Evolutionary conservation across 2,797 vertebrate genomes (phyloP).

Genomic region (Megaceryle alcyon): DNA sequence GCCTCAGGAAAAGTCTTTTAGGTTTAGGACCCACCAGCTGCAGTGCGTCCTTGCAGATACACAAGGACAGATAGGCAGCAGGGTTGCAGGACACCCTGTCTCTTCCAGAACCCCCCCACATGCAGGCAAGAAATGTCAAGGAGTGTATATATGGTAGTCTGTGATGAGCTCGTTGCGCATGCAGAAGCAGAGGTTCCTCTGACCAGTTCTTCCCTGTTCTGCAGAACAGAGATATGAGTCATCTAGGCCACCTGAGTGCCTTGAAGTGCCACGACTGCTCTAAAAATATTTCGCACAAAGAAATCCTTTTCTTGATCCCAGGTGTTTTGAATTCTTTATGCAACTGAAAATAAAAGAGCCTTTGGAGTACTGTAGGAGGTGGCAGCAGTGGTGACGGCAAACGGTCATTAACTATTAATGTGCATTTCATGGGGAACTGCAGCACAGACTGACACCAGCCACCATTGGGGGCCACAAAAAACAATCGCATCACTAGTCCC

Average conservation of each 20-base stretch:
- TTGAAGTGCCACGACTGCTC: not conserved
- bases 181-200: not conserved
- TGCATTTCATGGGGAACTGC: accelerated
- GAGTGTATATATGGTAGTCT: accelerated
- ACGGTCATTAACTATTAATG: not conserved
- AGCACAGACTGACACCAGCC: not conserved
- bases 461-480: not conserved
- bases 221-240: not conserved
- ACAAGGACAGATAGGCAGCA: accelerated
- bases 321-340: not conserved
- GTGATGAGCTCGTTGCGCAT: accelerated
- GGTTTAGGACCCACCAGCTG: not conserved
- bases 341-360: not conserved
- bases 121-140: accelerated
- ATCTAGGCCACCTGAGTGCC: not conserved
- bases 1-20: not conserved
- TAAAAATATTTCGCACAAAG: not conserved
- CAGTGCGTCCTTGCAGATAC: not conserved
- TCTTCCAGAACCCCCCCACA: not conserved
- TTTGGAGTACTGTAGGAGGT: not conserved
- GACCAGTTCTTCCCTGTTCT: not conserved
- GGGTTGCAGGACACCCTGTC: not conserved
- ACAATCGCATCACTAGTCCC: too few species aligned
- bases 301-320: not conserved
- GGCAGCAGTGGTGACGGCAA: too few species aligned